A percentile compares a stretch with the other conserved stretches of the same genome.
phyloP scores from a whole-genome alignment of 2,888 invertebrate genomes.

The Hirtodrosophila confusa region DNA sequence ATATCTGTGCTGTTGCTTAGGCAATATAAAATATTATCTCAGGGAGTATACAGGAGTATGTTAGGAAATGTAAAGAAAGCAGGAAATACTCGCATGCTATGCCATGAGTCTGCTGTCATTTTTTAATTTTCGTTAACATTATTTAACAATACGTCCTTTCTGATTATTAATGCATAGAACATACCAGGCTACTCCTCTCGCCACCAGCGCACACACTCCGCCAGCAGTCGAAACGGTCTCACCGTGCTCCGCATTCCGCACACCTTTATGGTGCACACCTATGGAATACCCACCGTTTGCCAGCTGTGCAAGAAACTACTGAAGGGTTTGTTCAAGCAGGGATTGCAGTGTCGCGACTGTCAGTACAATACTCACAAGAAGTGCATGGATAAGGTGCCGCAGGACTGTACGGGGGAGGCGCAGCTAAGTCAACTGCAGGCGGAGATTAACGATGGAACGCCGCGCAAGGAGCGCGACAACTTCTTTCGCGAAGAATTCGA shows the following conservation, averaged over 20 bases:
- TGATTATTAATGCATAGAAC: slow-evolving; percentile 66
- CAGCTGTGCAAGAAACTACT: slow-evolving; percentile 97
- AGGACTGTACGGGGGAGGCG: slow-evolving; percentile 94
- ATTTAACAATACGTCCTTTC: no score
- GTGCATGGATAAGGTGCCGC: slow-evolving; percentile 94
- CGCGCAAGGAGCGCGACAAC: slow-evolving; percentile 74
- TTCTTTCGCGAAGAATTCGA: slow-evolving; percentile 85
- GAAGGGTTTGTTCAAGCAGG: slow-evolving; percentile 97
- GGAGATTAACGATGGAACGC: slow-evolving; percentile 73
- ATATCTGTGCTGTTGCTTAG: no score
- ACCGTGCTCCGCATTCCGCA: slow-evolving; percentile 91
- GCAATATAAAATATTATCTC: no score
- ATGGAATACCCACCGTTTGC: slow-evolving; percentile 98
- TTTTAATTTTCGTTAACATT: no score
- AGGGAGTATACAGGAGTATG: no score
- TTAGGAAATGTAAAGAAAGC: no score
- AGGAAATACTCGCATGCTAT: no score
- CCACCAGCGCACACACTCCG: slow-evolving; percentile 86
- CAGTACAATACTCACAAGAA: slow-evolving; percentile 98
- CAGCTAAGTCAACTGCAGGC: slow-evolving; percentile 84
- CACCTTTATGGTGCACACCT: slow-evolving; percentile 98
- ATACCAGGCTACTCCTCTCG: slow-evolving; percentile 86
- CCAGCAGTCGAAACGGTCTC: slow-evolving; percentile 85
- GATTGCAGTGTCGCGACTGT: slow-evolving; percentile 98
- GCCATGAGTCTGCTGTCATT: no score